Conservation (phyloP, 1,140 invertebrate species). For the Batillaria attramentaria region DNA sequence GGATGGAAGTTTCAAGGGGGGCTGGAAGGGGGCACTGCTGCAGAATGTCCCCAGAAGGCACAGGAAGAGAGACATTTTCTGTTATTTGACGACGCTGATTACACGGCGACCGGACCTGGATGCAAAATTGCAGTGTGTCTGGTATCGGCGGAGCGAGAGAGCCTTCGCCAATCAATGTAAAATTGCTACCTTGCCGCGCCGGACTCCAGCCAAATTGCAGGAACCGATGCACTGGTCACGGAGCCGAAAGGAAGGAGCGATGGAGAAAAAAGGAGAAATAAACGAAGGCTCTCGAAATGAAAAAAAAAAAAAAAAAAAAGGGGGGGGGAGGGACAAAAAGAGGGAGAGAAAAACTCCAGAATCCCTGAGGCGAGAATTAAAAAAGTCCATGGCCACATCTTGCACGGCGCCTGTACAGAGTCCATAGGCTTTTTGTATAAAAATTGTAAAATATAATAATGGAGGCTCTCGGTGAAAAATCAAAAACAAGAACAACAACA, state of each 20-base stretch:
- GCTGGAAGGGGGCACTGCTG: background rate
- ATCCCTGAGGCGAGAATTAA: background rate
- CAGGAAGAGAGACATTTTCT: slow-evolving; percentile 26
- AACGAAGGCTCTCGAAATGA: no score
- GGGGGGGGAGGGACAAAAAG: background rate
- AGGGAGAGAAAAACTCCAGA: background rate
- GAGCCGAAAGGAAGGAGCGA: no score
- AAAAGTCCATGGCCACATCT: no score
- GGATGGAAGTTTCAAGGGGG: no score
- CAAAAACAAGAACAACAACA: no score
- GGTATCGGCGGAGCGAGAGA: background rate
- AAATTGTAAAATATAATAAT: no score
- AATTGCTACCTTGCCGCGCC: slow-evolving; percentile 18
- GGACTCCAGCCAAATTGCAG: slow-evolving; percentile 17
- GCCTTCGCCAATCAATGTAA: slow-evolving; percentile 15
- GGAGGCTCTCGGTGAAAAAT: no score
- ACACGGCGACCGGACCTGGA: slow-evolving; percentile 6
- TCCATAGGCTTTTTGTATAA: no score
- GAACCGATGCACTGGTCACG: slow-evolving; percentile 19
- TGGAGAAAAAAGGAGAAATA: no score
- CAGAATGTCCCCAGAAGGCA: background rate
- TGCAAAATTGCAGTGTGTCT: slow-evolving; percentile 20
- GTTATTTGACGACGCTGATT: slow-evolving; percentile 24
- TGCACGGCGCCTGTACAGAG: no score
- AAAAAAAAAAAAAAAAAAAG: background rate